These are phyloP conservation scores for Pachypeltis micranthus DNA, from an alignment of 1,140 invertebrate species.

Conservation along the genomic window DNA sequence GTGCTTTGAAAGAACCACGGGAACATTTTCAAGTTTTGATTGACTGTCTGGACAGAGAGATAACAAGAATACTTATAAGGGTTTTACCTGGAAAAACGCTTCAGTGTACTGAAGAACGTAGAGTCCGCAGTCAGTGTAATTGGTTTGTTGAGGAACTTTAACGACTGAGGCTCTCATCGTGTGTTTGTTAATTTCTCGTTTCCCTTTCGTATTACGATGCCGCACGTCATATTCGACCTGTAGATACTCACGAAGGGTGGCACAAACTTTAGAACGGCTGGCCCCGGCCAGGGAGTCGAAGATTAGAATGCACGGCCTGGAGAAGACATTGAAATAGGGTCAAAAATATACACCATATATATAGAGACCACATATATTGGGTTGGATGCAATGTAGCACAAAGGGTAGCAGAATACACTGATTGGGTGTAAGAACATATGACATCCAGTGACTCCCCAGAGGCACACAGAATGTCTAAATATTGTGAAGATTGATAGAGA, in stretches of 20 bases:
- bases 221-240: constrained; percentile 79
- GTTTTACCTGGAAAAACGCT: constrained; percentile 73
- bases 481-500: too few relatives aligned
- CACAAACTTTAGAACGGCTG: constrained; percentile 65
- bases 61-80: too few relatives aligned
- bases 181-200: constrained; percentile 60
- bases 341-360: neutral
- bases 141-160: constrained; percentile 91
- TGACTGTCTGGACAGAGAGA: too few relatives aligned
- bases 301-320: constrained; percentile 80
- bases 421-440: too few relatives aligned
- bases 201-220: constrained; percentile 36
- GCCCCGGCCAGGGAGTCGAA: constrained; percentile 84
- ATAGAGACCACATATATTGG: neutral
- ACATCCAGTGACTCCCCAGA: too few relatives aligned
- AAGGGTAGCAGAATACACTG: too few relatives aligned
- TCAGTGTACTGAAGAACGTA: constrained; percentile 94
- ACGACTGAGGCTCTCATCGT: constrained; percentile 71
- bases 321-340: constrained; percentile 22
- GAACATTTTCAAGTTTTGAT: too few relatives aligned
- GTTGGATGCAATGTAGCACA: too few relatives aligned
- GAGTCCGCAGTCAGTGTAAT: constrained; percentile 92
- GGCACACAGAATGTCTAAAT: too few relatives aligned
- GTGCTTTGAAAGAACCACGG: too few relatives aligned
- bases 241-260: constrained; percentile 78